Conservation (phyloP, 2,797 vertebrate genomes). For the Acipenser transmontanus region DNA sequence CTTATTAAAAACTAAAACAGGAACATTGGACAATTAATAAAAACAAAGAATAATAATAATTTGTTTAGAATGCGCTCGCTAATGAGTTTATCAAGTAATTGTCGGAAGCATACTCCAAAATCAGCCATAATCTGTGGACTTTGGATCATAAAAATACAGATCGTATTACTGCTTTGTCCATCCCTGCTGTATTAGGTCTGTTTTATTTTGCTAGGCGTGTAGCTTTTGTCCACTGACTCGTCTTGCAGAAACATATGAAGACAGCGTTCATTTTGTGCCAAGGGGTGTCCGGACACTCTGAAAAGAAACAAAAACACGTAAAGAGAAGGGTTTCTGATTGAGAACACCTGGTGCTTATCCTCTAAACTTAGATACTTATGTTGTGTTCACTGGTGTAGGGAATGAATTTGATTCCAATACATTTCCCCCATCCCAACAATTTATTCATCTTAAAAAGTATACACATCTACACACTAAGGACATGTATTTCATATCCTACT, state of each 20-base stretch:
- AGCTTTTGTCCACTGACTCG: constrained; percentile 91
- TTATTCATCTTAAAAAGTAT: too few relatives aligned
- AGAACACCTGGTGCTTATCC: not conserved
- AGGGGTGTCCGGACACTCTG: constrained; percentile 95
- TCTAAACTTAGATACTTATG: too few relatives aligned
- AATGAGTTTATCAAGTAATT: constrained; percentile 22
- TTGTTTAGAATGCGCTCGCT: constrained; percentile 2
- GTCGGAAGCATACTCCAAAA: constrained; percentile 55
- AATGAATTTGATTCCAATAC: too few relatives aligned
- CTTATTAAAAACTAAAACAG: constrained; percentile 49
- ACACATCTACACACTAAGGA: too few relatives aligned
- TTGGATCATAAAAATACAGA: constrained; percentile 38
- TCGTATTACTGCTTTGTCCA: constrained; percentile 3
- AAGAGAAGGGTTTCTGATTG: too few relatives aligned
- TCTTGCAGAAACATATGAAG: constrained; percentile 99
- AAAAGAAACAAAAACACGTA: constrained; percentile 21
- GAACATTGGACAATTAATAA: constrained; percentile 35
- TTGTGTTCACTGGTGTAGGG: too few relatives aligned
- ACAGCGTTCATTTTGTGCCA: constrained; percentile 97
- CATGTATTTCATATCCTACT: too few relatives aligned
- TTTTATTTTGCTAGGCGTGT: constrained; percentile 97
- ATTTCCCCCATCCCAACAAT: too few relatives aligned
- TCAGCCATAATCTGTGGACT: constrained; percentile 54
- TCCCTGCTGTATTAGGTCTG: constrained; percentile 66
- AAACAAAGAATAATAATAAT: constrained; percentile 13